These are phyloP conservation scores for Scelioninae gen. 1 DNA, from an alignment of 2,888 invertebrate genomes.

Conservation along the genomic window DNA sequence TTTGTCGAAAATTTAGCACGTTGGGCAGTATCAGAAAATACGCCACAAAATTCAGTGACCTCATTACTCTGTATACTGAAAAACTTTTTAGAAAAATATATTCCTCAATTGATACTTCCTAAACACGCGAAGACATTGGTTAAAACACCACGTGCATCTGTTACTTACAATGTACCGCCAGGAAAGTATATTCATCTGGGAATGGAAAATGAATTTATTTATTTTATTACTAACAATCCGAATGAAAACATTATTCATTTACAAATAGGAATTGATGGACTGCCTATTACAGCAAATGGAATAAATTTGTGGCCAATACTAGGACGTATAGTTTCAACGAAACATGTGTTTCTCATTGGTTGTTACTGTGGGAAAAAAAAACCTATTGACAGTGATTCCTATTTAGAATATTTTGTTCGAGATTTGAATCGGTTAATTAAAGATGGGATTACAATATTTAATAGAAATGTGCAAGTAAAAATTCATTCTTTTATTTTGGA, in stretches of 20 bases:
- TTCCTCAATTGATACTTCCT: not conserved
- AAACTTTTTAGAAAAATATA: constrained; percentile 12
- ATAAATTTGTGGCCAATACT: constrained; percentile 33
- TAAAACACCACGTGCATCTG: not conserved
- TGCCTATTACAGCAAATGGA: constrained; percentile 4
- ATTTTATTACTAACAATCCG: constrained; percentile 1
- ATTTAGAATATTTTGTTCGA: constrained; percentile 4
- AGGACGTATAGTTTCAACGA: constrained; percentile 11
- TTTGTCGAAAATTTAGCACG: constrained; percentile 8
- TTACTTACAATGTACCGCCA: not conserved
- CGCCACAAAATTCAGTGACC: not conserved
- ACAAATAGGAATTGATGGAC: constrained; percentile 18
- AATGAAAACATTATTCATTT: not conserved
- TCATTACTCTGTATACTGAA: not conserved
- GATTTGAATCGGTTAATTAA: constrained; percentile 9
- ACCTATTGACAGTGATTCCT: constrained; percentile 8
- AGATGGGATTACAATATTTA: not conserved
- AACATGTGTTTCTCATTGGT: constrained; percentile 23
- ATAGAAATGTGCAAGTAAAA: constrained; percentile 1
- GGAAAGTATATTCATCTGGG: constrained; percentile 30
- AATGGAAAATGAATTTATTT: not conserved
- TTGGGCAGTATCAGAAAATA: constrained; percentile 12
- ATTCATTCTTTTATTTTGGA: constrained; percentile 36
- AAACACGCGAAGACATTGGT: constrained; percentile 2
- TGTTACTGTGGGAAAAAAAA: constrained; percentile 21